Evolutionary conservation across 2,888 invertebrate genomes (phyloP), one percentile per base, ranked within the genome.

Genomic region (Miltochrista miniata): DNA sequence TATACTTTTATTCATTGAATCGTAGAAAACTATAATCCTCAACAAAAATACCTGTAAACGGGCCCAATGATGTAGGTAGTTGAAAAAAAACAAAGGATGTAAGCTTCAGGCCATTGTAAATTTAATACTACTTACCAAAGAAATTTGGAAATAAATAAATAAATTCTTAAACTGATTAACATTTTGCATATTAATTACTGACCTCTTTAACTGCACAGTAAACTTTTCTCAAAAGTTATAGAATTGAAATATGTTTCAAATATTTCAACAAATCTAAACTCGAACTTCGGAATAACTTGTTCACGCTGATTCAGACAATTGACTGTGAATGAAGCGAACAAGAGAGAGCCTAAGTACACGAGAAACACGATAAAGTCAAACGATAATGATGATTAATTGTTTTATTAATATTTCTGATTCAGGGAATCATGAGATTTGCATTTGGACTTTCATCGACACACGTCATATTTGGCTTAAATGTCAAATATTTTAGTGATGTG

Each of bases 381-480:
- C 44, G 38, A 44, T 43, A 51, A 5, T 14, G 41, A 51, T 50
- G 49, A 68, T 33, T 47, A 47, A 45, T 38, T 31, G 38, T 39
- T n/a, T 48, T 34, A 46, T 48, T 33, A 48, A 48, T 14, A 44
- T 39, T n/a, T 49, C 36, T 66, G 57, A 64, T 50, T 64, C 65
- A 59, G 2, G 31, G 2, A 31, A 31, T 31, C 31, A 2, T 31
- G 31, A 31, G 51, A 52, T 49, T 52, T 51, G 47, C 7, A 18
- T 24, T 56, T 68, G 68, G 62, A 68, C 68, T 68, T 68, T 64
- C 71, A 39, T 44, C 61, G 18, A 24, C 18, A 24, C 18, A 24
- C 18, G 18, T 24, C 18, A 24, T 5, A n/a, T n/a, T n/a, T n/a
- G n/a, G n/a, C n/a, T n/a, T 24, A 24, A 24, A 24, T 24, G 18